A percentile compares a stretch with the other conserved stretches of the same genome.
These are phyloP conservation scores for Cordilura impudica DNA, from an alignment of 2,888 invertebrate species.

Conservation along the genomic window DNA sequence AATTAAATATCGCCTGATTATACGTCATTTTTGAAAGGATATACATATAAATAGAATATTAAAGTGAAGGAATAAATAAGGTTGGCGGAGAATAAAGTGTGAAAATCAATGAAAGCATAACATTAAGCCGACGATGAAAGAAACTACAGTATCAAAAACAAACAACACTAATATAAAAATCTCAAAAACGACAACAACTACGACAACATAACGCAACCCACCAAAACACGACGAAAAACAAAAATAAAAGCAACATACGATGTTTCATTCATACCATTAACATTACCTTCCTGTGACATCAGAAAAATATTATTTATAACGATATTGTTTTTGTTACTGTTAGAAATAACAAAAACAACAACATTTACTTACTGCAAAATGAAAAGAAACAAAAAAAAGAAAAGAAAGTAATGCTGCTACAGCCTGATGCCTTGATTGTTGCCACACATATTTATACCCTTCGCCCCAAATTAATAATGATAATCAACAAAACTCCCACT, in stretches of 20 bases:
- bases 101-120: slow-evolving; percentile 24
- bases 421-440: not conserved
- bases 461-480: no score
- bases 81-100: not conserved
- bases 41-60: not conserved
- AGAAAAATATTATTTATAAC: slow-evolving; percentile 39
- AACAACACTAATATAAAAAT: slow-evolving; percentile 6
- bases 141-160: slow-evolving; percentile 6
- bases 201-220: slow-evolving; percentile 6
- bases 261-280: slow-evolving; percentile 20
- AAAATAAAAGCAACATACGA: slow-evolving; percentile 35
- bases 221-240: slow-evolving; percentile 4
- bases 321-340: slow-evolving; percentile 17
- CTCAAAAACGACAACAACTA: slow-evolving; percentile 4
- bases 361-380: slow-evolving; percentile 13
- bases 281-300: slow-evolving; percentile 49
- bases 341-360: slow-evolving; percentile 35
- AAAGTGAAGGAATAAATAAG: not conserved
- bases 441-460: not conserved
- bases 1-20: slow-evolving; percentile 16
- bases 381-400: slow-evolving; percentile 36
- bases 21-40: slow-evolving; percentile 21
- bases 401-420: slow-evolving; percentile 37
- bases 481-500: no score
- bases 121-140: not conserved